These are phyloP conservation scores for Cosmorhoe ocellata DNA, from an alignment of 2,888 invertebrate genomes.

Conservation along the genomic window DNA sequence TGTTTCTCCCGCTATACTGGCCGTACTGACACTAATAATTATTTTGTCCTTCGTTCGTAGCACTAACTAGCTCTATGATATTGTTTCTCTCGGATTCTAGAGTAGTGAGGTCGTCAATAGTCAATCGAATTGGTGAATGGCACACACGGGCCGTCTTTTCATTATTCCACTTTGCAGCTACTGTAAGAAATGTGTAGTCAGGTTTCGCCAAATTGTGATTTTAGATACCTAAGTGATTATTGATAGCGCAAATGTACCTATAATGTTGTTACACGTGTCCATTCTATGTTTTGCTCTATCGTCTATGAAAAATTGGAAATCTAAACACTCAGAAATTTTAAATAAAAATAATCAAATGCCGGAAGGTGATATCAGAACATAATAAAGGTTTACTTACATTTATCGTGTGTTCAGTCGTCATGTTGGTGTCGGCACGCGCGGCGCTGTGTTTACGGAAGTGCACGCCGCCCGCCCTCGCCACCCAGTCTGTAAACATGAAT, in stretches of 20 bases:
- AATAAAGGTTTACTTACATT: conserved; percentile 29
- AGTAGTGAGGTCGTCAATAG: not conserved
- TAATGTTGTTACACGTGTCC: too few relatives aligned
- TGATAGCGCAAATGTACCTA: too few relatives aligned
- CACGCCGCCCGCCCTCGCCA: conserved; percentile 41
- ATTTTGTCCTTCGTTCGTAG: not conserved
- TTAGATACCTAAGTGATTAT: too few relatives aligned
- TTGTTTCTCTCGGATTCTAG: not conserved
- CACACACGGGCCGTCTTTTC: not conserved
- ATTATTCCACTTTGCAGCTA: too few relatives aligned
- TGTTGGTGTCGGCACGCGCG: conserved; percentile 14
- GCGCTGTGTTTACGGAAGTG: conserved; percentile 52
- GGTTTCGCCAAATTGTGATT: too few relatives aligned
- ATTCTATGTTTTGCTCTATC: too few relatives aligned
- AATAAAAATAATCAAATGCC: conserved; percentile 1
- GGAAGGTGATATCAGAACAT: conserved; percentile 9
- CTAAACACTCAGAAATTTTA: too few relatives aligned
- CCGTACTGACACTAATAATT: too few relatives aligned
- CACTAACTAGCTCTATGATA: not conserved
- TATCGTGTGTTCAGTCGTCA: conserved; percentile 18
- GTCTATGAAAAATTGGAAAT: too few relatives aligned
- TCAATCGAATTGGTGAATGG: not conserved
- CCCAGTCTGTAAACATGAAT: conserved; percentile 47
- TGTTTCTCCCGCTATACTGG: too few relatives aligned
- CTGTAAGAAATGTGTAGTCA: too few relatives aligned